phyloP scores from a whole-genome alignment of 2,888 invertebrate species.

The Yponomeuta sedellus region DNA sequence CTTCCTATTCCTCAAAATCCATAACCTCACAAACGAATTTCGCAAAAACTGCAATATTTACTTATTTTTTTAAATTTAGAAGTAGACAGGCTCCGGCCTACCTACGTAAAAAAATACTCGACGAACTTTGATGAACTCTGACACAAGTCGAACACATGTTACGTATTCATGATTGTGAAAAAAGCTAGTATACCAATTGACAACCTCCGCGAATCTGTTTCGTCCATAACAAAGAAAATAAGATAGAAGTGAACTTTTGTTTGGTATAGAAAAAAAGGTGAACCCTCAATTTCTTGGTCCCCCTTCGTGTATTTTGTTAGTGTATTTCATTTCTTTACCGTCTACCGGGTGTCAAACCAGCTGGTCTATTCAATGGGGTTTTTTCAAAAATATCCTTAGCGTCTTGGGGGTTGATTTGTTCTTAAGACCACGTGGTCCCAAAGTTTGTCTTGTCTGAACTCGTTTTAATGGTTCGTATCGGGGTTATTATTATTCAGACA shows the following conservation, averaged over 20 bases:
- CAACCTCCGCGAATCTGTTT: constrained; percentile 55
- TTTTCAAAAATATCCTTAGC: constrained; percentile 25
- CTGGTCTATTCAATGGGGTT: constrained; percentile 62
- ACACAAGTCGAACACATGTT: constrained; percentile 50
- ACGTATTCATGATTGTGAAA: constrained; percentile 37
- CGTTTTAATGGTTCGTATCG: constrained; percentile 6
- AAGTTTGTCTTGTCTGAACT: constrained; percentile 27
- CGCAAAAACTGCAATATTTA: too few relatives aligned
- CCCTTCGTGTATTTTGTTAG: constrained; percentile 37
- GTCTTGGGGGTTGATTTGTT: constrained; percentile 14
- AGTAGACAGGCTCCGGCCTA: too few relatives aligned
- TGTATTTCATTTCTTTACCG: constrained; percentile 53
- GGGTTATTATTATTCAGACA: constrained; percentile 8
- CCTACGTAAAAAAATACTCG: constrained; percentile 16
- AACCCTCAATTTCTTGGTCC: constrained; percentile 56
- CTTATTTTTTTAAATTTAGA: too few relatives aligned
- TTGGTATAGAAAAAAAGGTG: constrained; percentile 40
- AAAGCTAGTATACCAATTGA: constrained; percentile 20
- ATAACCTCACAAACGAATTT: too few relatives aligned
- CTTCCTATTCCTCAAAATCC: too few relatives aligned
- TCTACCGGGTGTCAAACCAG: constrained; percentile 55
- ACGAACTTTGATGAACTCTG: constrained; percentile 55
- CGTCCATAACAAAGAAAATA: constrained; percentile 45
- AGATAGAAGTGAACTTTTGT: constrained; percentile 39
- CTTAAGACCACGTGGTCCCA: constrained; percentile 55